Evolutionary conservation across 2,797 vertebrate genomes (phyloP).

Genomic region (Ispidina lecontei): DNA sequence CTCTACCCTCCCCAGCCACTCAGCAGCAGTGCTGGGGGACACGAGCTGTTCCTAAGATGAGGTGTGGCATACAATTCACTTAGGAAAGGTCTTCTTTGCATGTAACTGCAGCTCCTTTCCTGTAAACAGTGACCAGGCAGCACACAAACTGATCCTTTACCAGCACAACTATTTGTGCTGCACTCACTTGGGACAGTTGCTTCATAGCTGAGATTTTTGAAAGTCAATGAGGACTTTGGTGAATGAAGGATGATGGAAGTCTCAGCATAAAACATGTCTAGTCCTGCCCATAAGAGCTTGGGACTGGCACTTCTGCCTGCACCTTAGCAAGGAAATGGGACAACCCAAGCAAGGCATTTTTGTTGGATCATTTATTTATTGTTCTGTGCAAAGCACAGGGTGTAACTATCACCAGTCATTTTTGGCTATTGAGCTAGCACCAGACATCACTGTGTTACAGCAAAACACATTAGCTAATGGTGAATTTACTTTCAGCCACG

Average conservation of each 20-base stretch:
- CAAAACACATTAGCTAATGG: slow-evolving; percentile 72
- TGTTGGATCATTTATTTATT: slow-evolving; percentile 70
- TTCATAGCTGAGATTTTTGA: slow-evolving; percentile 44
- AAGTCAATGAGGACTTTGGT: background rate
- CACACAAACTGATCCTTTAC: background rate
- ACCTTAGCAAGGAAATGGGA: background rate
- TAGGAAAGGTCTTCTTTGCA: background rate
- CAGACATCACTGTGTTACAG: slow-evolving; percentile 53
- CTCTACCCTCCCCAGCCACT: background rate
- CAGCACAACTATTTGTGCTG: background rate
- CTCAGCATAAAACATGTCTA: background rate
- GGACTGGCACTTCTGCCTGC: background rate
- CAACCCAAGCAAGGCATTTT: background rate
- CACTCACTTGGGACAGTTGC: background rate
- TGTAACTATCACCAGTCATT: slow-evolving; percentile 64
- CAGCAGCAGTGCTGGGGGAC: background rate
- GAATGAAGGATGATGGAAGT: background rate
- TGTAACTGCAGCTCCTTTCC: background rate
- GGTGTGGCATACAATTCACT: background rate
- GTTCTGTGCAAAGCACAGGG: slow-evolving; percentile 65
- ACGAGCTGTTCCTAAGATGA: background rate
- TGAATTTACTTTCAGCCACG: slow-evolving; percentile 63
- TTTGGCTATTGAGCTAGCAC: slow-evolving; percentile 62
- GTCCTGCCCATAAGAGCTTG: background rate
- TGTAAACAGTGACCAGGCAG: rapidly evolving